Evolutionary conservation across 2,113 vertebrate species (phyloP), one percentile per base, ranked within the genome.

Genomic region (Brachirus orientalis): DNA sequence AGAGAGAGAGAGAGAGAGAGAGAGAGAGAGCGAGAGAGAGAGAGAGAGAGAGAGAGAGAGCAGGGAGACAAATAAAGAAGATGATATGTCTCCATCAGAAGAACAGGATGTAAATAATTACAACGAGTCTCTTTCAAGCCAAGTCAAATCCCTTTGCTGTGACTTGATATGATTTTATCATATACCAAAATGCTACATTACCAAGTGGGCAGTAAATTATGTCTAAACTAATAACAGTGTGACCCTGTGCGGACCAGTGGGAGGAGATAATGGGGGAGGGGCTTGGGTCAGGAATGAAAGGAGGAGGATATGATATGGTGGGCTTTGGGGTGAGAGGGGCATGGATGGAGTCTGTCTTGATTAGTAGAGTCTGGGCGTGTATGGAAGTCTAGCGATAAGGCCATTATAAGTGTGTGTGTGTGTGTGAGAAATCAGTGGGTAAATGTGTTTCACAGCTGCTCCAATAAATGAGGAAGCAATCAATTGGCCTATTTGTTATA

Each of bases 191-290:
- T 93, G 93, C 93, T 85, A 93, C 92, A 94, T 95, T 94, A 93
- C 93, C 92, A 95, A 94, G 90, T 94, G 94, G 89, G 92, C 94
- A 94, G 93, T 95, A 95, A 95, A 95, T 96, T 94, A 95, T 94
- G 93, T 95, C 86, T 52, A 92, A 95, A 95, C 92, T 93, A 94
- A 95, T 95, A 95, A 95, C 88, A 87, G 91, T 50, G 78, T 88
- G 92, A 92, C 87, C 88, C 92, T 90, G 90, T 92, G 91, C 88
- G 87, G 91, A 89, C 92, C 82, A 89, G 70, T 84, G 84, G 90
- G 90, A 61, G 74, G 81, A 77, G 86, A 86, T 79, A 71, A 85
- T 56, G 80, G 82, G 66, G 82, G 82, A 85, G 51, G 40, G 40
- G 75, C 88, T 72, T 79, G 18, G 53, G 46, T 69, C 50, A 79